Evolutionary conservation across 2,113 vertebrate species (phyloP).

Genomic region (Alethe castanea): DNA sequence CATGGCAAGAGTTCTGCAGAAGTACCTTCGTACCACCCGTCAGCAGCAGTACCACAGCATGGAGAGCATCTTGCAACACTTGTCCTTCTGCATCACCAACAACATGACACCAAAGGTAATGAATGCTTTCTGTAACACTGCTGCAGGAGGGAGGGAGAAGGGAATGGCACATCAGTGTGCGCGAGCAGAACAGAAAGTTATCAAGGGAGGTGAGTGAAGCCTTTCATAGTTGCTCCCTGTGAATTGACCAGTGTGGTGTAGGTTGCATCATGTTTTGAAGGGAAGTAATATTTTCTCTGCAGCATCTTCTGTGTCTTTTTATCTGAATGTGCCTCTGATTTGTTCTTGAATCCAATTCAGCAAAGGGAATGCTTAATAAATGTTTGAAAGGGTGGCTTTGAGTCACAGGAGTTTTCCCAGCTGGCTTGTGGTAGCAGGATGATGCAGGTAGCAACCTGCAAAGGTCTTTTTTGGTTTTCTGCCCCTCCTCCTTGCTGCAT

Average conservation of each 20-base stretch:
- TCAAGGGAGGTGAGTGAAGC: not conserved
- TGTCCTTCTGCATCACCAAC: conserved; percentile 94
- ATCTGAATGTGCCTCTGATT: not conserved
- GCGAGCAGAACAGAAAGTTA: not conserved
- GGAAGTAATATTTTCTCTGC: not conserved
- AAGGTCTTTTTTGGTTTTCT: not conserved
- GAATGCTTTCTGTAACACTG: fast-evolving
- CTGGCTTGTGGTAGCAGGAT: not conserved
- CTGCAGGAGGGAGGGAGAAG: not conserved
- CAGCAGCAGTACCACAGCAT: conserved; percentile 98
- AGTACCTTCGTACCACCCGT: conserved; percentile 92
- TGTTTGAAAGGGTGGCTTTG: not conserved
- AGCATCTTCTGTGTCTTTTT: not conserved
- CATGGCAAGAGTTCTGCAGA: conserved; percentile 94
- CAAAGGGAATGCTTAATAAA: not conserved
- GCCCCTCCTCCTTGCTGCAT: not conserved
- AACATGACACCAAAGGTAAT: conserved; percentile 95
- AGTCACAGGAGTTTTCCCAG: not conserved
- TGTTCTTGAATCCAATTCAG: not conserved
- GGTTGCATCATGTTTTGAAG: not conserved
- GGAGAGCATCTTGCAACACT: conserved; percentile 96
- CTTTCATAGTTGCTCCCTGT: not conserved
- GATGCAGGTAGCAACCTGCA: not conserved
- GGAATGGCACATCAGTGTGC: not conserved
- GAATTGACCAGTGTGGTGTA: not conserved